A percentile compares a stretch with the other conserved stretches of the same genome.
Conservation (phyloP, 2,888 invertebrate species). For the Euplexia lucipara region DNA sequence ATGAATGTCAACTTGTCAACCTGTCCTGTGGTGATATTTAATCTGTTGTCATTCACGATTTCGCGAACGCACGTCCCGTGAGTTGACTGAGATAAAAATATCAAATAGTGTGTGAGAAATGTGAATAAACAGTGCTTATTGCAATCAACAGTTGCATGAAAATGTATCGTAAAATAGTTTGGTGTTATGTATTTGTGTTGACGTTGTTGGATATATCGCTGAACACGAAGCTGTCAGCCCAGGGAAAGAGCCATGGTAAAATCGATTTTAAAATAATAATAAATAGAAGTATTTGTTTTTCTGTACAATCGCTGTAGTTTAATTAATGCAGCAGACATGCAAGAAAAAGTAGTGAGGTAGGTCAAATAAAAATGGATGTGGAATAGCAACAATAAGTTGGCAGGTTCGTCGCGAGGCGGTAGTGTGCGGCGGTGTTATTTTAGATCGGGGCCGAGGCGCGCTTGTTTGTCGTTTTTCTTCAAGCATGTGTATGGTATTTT, state of each 20-base stretch:
- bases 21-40: constrained; percentile 23
- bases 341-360: constrained; percentile 13
- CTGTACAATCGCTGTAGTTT: constrained; percentile 2
- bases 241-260: constrained; percentile 94
- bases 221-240: constrained; percentile 93
- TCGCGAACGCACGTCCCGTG: constrained; percentile 75
- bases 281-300: constrained; percentile 39
- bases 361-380: constrained; percentile 36
- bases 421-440: constrained; percentile 78
- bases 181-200: constrained; percentile 93
- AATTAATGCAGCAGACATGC: neutral
- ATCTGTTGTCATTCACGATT: constrained; percentile 66
- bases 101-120: constrained; percentile 80
- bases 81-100: constrained; percentile 71
- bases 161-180: constrained; percentile 91
- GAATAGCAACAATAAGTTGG: constrained; percentile 70
- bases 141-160: constrained; percentile 73
- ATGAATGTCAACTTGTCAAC: constrained; percentile 17
- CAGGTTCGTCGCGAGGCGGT: constrained; percentile 65
- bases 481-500: constrained; percentile 70
- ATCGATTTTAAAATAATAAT: constrained; percentile 79
- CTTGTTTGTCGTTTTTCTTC: constrained; percentile 77
- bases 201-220: constrained; percentile 93
- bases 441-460: constrained; percentile 77
- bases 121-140: constrained; percentile 79